Evolutionary conservation across 2,888 invertebrate genomes (phyloP).

Genomic region (Vanessa cardui): DNA sequence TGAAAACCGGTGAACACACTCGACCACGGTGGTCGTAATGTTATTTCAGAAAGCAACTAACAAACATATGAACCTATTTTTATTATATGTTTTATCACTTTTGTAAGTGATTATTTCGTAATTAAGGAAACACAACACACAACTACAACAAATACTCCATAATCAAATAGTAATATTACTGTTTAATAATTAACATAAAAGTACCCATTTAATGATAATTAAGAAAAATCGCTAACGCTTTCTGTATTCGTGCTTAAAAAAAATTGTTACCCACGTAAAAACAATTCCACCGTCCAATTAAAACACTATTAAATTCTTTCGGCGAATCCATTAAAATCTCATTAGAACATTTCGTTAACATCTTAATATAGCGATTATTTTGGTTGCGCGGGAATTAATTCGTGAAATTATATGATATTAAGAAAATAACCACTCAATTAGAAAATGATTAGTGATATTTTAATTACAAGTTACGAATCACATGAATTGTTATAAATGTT

Average conservation of each 20-base stretch:
- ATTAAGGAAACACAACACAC: background rate
- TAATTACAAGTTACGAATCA: background rate
- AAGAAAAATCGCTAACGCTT: slow-evolving; percentile 5
- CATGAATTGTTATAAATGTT: background rate
- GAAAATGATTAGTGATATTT: slow-evolving; percentile 21
- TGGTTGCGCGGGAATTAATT: slow-evolving; percentile 24
- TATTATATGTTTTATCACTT: no score
- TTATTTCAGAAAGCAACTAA: no score
- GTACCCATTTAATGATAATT: slow-evolving; percentile 1
- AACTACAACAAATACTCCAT: background rate
- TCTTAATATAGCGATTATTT: slow-evolving; percentile 44
- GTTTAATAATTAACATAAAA: background rate
- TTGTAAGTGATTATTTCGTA: no score
- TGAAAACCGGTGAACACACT: no score
- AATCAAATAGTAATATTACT: background rate
- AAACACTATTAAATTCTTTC: slow-evolving; percentile 40
- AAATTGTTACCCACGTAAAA: slow-evolving; percentile 8
- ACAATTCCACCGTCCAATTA: slow-evolving; percentile 32
- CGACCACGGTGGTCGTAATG: no score
- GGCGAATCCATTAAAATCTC: slow-evolving; percentile 45
- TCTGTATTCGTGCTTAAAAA: background rate
- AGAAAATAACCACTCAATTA: slow-evolving; percentile 27
- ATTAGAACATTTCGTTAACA: slow-evolving; percentile 43
- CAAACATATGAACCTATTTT: no score
- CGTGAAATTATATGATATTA: slow-evolving; percentile 26